Base-by-base conservation (phyloP, 2,888 invertebrate genomes). In the Loripinus fragilis region DNA sequence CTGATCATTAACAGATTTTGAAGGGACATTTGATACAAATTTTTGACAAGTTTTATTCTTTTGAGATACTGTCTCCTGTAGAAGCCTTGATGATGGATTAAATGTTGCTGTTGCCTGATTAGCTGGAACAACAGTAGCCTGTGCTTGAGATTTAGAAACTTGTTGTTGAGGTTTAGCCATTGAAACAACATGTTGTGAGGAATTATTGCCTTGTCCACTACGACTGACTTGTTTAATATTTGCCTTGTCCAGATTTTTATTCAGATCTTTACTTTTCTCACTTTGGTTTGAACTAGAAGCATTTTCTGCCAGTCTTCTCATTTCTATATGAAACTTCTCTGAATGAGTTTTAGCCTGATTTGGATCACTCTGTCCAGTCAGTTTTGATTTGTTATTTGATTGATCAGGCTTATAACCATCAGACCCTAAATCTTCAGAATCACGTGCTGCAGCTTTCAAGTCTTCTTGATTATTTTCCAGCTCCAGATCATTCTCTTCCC, bases 1-100 rank as follows among this genome's bases (percentile, higher is more conserved):
- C 5, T 42, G 52, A 20, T 71, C 78, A 64, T 45, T 74, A 41
- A 65, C 33, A 20, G 38, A 10, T 20, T n/a, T 45, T 41, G n/a
- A 23, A 25, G 41, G 41, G 20, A 42, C 76, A 70, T 48, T 78
- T 0, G 80, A 78, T 2, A 80, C 73, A 83, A 74, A 83, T 41
- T 83, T 83, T 50, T 83, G 83, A 35, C 65, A 78, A 20, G 78
- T 72, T 69, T 83, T 83, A 41, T 76, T 83, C 64, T 73, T 76
- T 48, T 80, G 78, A 15, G 83, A 83, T 8, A 78, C 78, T 20
- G 83, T 83, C 48, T 83, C 83, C 50, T 83, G 83, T 25, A 80
- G 48, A 23, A 83, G 68, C 66, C 83, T 74, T 1, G 83, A 83
- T 1, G 78, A 69, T 3, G 70, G 60, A 30, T 64, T 68, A 15